Evolutionary conservation across 2,113 vertebrate genomes (phyloP), one percentile per base, ranked within the genome.

Genomic region (Ammodytes marinus): DNA sequence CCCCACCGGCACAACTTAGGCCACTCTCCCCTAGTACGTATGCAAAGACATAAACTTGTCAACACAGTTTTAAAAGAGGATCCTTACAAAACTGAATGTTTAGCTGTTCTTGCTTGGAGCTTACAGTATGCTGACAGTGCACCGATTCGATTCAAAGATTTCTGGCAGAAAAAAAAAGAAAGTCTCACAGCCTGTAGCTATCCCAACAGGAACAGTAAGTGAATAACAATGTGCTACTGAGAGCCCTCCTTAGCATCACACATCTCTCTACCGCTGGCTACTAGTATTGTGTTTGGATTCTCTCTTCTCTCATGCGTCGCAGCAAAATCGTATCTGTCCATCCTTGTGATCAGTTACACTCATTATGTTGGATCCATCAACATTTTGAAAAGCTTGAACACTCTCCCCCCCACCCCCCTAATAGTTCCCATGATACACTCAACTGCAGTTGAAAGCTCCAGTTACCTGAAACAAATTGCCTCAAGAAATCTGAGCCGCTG

Each of bases 401-500:
- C 78, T 69, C 79, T 87, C 84, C 88, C 90, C 87, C 85, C 82
- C 27, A 27, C 27, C 45, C 43, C 80, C 87, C 81, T 94, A 94
- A 95, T 94, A 94, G 94, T 93, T 95, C 94, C 93, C 93, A 91
- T 86, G 94, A 90, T 93, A 94, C 91, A 92, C 88, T 93, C 89
- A 91, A 89, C 90, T 92, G 90, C 88, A 86, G 90, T 91, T 95
- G 91, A 94, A 95, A 94, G 93, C 90, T 94, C 89, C 93, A 90
- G 93, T 92, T 96, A 96, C 93, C 95, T 95, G 95, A 95, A 95
- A 95, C 93, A 95, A 96, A 96, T 95, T 94, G 95, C 95, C 95
- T 95, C 72, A 92, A 95, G 95, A 95, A 95, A 95, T 90, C 84
- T 80, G 85, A 94, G 89, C 91, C 45, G 83, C 87, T 80, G 88